phyloP scores from a whole-genome alignment of 92 coral and sea anemone species.

The Phenganax stokvisi region DNA sequence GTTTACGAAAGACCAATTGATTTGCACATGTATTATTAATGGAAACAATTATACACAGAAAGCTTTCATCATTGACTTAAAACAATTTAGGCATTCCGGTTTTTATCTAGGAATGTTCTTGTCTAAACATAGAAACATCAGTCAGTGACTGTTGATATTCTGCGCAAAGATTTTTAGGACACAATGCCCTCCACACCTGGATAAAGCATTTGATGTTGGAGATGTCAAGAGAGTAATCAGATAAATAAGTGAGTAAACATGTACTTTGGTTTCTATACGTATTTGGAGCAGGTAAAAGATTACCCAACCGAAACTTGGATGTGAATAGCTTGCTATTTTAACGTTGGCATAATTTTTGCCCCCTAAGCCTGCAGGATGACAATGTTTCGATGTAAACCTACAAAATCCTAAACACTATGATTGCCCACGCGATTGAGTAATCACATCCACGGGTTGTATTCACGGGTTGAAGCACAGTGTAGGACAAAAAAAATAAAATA shows the following conservation, averaged over 20 bases:
- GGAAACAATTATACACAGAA: slow-evolving; percentile 10
- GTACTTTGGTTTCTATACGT: neutral
- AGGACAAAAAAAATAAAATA: no score
- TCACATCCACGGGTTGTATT: no score
- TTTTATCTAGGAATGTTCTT: slow-evolving; percentile 25
- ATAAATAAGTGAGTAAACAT: slow-evolving; percentile 9
- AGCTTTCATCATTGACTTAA: slow-evolving; percentile 36
- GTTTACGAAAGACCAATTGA: neutral
- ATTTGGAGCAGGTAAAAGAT: neutral
- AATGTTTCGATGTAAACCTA: no score
- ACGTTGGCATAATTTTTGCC: no score
- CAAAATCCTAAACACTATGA: no score
- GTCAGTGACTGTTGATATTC: slow-evolving; percentile 1
- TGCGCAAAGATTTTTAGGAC: neutral
- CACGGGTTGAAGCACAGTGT: no score
- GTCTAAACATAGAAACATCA: slow-evolving; percentile 40
- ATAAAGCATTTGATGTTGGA: slow-evolving; percentile 6
- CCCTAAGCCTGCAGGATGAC: no score
- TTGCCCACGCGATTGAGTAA: no score
- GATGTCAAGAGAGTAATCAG: slow-evolving; percentile 31
- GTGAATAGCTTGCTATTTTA: no score
- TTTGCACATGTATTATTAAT: slow-evolving; percentile 19
- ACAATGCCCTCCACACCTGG: slow-evolving; percentile 15
- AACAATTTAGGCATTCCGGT: slow-evolving; percentile 13
- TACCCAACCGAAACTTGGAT: neutral